phyloP scores from a whole-genome alignment of 2,888 invertebrate species.

The Leuctra nigra region DNA sequence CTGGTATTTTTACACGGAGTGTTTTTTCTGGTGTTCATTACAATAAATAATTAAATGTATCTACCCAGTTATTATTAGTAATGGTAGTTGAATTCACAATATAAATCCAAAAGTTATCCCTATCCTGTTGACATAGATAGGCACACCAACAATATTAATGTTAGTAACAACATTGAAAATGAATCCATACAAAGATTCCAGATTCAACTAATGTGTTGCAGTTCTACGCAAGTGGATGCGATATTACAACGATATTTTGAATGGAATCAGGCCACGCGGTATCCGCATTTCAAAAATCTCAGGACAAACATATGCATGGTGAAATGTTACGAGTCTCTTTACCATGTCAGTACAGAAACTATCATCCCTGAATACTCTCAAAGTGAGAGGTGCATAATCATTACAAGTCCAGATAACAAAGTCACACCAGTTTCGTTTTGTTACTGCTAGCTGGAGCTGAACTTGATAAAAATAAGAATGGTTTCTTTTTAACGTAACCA shows the following conservation, averaged over 20 bases:
- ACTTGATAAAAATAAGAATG: conserved; percentile 4
- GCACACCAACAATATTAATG: too few species aligned
- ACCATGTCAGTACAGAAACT: not conserved
- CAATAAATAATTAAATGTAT: too few species aligned
- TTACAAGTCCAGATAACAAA: conserved; percentile 1
- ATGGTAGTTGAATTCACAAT: too few species aligned
- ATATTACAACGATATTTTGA: not conserved
- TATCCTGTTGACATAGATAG: too few species aligned
- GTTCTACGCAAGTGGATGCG: too few species aligned
- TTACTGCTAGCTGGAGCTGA: not conserved
- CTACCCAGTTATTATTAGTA: too few species aligned
- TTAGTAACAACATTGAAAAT: too few species aligned
- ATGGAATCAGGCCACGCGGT: not conserved
- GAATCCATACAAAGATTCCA: too few species aligned
- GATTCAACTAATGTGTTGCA: too few species aligned
- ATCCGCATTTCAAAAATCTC: not conserved
- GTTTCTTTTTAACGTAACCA: not conserved
- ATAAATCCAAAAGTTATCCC: too few species aligned
- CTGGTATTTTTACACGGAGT: too few species aligned
- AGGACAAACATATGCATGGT: not conserved
- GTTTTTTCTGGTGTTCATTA: too few species aligned
- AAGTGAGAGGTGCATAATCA: not conserved
- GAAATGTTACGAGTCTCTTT: not conserved
- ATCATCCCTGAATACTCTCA: not conserved
- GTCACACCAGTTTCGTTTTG: not conserved